Evolutionary conservation across 2,113 vertebrate species (phyloP).

Genomic region (Grus americana): DNA sequence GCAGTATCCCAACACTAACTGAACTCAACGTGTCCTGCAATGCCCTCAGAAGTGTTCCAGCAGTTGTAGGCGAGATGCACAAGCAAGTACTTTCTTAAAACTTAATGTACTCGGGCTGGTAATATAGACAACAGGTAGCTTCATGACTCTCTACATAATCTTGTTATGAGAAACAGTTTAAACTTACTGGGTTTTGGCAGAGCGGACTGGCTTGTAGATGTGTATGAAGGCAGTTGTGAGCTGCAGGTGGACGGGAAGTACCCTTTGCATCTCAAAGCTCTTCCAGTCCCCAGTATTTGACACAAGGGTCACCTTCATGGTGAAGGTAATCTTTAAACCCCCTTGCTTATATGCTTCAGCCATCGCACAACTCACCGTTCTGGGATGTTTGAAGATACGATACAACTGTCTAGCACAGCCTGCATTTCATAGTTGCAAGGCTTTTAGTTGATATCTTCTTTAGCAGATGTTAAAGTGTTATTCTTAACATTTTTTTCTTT

Average conservation of each 20-base stretch:
- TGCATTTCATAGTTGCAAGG: not conserved
- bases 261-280: not conserved
- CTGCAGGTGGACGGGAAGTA: not conserved
- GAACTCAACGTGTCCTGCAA: slow-evolving; percentile 98
- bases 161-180: not conserved
- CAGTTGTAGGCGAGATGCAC: slow-evolving; percentile 85
- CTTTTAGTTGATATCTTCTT: not conserved
- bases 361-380: not conserved
- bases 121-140: not conserved
- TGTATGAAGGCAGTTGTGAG: not conserved
- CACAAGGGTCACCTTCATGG: not conserved
- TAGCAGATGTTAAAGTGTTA: not conserved
- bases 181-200: not conserved
- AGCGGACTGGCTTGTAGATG: not conserved
- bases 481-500: not conserved
- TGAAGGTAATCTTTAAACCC: not conserved
- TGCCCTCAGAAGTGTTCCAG: slow-evolving; percentile 82
- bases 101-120: not conserved
- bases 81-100: slow-evolving; percentile 80
- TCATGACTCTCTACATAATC: not conserved
- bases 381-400: not conserved
- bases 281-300: not conserved
- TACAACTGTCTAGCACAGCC: not conserved
- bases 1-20: slow-evolving; percentile 87
- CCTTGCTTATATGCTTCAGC: not conserved